These are phyloP conservation scores for Taeniopygia guttata DNA, from an alignment of 2,797 vertebrate genomes.

Conservation along the genomic window DNA sequence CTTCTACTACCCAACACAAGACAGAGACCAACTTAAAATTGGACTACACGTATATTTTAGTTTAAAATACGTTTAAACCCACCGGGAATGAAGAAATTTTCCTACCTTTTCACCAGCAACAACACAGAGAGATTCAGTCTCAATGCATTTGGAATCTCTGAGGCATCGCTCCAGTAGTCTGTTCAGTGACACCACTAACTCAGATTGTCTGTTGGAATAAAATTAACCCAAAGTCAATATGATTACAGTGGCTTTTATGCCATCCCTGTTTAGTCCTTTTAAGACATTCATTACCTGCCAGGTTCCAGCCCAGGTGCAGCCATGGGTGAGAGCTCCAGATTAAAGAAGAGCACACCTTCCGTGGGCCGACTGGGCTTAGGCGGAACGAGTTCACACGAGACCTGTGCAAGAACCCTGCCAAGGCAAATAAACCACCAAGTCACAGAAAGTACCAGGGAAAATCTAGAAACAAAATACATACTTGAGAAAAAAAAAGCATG, in stretches of 20 bases:
- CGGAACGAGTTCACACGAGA: slow-evolving; percentile 91
- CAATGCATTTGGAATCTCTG: slow-evolving; percentile 94
- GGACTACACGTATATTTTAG: accelerated
- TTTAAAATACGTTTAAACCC: too few species aligned
- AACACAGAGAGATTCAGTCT: slow-evolving; percentile 94
- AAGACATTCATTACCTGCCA: slow-evolving; percentile 81
- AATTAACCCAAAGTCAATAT: not conserved
- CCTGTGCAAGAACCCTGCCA: slow-evolving; percentile 91
- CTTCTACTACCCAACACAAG: not conserved
- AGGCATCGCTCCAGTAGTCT: slow-evolving; percentile 92
- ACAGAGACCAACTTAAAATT: not conserved
- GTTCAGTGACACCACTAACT: slow-evolving; percentile 91
- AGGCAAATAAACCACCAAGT: not conserved
- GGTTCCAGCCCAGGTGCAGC: slow-evolving; percentile 92
- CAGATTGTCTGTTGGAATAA: slow-evolving; percentile 83
- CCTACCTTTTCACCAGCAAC: slow-evolving; percentile 94
- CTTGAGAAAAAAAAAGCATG: accelerated
- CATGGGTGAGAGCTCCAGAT: slow-evolving; percentile 94
- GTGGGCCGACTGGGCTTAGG: slow-evolving; percentile 92
- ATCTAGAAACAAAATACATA: accelerated
- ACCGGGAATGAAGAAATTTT: not conserved
- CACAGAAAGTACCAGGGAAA: accelerated
- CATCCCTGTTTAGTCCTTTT: not conserved
- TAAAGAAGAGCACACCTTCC: slow-evolving; percentile 93
- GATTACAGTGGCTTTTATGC: not conserved